Evolutionary conservation across 2,113 vertebrate genomes (phyloP), one percentile per base, ranked within the genome.

Genomic region (Syngnathus typhle): DNA sequence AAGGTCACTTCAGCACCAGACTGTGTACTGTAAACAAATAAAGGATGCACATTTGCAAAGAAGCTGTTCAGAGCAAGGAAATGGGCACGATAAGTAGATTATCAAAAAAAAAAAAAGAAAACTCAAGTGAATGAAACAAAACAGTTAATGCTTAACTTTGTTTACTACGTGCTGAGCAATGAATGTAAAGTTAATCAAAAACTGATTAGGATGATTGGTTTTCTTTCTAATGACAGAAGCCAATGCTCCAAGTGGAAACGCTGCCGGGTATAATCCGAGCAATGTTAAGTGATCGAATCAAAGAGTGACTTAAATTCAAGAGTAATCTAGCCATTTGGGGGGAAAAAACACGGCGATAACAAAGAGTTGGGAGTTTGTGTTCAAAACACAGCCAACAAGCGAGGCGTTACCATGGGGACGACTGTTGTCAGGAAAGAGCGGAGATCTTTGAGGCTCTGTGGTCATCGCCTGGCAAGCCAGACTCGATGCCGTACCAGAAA

Each of bases 361-460:
- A 83, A 76, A 60, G 36, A 81, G 71, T 73, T 70, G 38, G 38
- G 37, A 67, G 76, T 72, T 72, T 84, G 79, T 87, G 75, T 81
- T 86, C 72, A 79, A 81, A 83, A 86, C 85, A 85, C 71, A 77
- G 84, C 74, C 77, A 65, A 64, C 72, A 10, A 32, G 77, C 78
- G 77, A 81, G 52, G 64, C 11, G 80, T 88, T 82, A 61, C 75
- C 82, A 89, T 88, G 82, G 87, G 54, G 73, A 88, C 59, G 54
- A 84, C 77, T 85, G 87, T 85, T 85, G 84, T 68, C 76, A 82
- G 71, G 76, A 76, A 73, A 73, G 65, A 72, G 77, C 0, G 52
- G 64, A 83, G 79, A 72, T 71, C 75, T 79, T 36, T 68, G 10
- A 38, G 52, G 67, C 66, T 67, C 71, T 68, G 78, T 21, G 78